Conservation (phyloP, 2,113 vertebrate species). For the Lucifuga dentata region DNA sequence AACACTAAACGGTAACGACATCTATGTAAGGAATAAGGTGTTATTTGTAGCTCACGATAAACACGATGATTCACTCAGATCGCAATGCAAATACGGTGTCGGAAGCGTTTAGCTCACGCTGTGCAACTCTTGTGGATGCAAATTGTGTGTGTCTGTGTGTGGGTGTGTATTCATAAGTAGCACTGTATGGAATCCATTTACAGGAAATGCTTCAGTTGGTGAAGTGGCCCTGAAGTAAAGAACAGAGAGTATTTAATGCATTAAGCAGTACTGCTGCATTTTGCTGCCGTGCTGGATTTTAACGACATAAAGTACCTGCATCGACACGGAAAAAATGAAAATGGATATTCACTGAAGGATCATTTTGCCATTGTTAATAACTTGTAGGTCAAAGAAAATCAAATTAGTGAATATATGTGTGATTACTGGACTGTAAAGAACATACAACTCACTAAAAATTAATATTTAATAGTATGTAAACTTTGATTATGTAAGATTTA, state of each 20-base stretch:
- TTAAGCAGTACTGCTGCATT: neutral
- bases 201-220: slow-evolving; percentile 33
- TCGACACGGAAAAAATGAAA: no score
- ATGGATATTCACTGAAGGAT: neutral
- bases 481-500: no score
- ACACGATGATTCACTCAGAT: slow-evolving; percentile 54
- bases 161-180: slow-evolving; percentile 38
- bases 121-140: slow-evolving; percentile 39
- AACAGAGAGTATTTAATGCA: slow-evolving; percentile 14
- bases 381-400: slow-evolving; percentile 9
- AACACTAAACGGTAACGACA: slow-evolving; percentile 37
- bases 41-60: slow-evolving; percentile 48
- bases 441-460: neutral
- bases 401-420: slow-evolving; percentile 4
- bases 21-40: slow-evolving; percentile 36
- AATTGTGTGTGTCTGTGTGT: slow-evolving; percentile 40
- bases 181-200: slow-evolving; percentile 35
- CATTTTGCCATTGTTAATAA: neutral
- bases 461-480: no score
- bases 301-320: neutral
- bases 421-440: slow-evolving; percentile 1
- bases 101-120: slow-evolving; percentile 47
- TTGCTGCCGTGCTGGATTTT: neutral
- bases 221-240: slow-evolving; percentile 28
- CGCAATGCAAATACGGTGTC: slow-evolving; percentile 51